Base-by-base conservation (phyloP, 2,797 vertebrate genomes). In the Kryptolebias ocellatus region DNA sequence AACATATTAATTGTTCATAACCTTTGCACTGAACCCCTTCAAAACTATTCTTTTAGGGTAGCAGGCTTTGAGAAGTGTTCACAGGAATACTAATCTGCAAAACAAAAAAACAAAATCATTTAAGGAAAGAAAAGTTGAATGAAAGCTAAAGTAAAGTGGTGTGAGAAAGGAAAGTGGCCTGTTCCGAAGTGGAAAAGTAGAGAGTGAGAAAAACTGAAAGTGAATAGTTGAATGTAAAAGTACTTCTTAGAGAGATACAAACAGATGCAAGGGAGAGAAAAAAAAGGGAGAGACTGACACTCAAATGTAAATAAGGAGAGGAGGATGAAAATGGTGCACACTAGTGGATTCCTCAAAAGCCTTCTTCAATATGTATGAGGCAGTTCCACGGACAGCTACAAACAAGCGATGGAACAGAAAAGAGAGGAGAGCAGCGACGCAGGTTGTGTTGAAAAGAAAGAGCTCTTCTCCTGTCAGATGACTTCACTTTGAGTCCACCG, bases 281-380 rank as follows among this genome's bases (percentile, higher is more conserved):
- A 78, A 64, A 76, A 70, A 53, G 58, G 54, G 53, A 47, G 74
- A 72, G 80, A 83, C 63, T 87, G 85, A 92, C 89, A 90, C 89
- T 87, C 81, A 61, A 83, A 87, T 87, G 84, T 90, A 91, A 90
- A 92, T 87, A 80, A 74, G 67, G 66, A 82, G 77, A 78, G 60
- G 67, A 83, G 85, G 82, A 90, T 81, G 72, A 84, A 79, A 90
- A 83, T 74, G 76, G 60, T 0, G 72, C 76, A 85, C 80, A 76
- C 83, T 83, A 82, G 84, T 70, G 77, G 84, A 87, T 87, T 89
- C 83, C 88, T 90, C 81, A 89, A 90, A 89, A 87, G 81, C 84
- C 79, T 86, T 42, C 84, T 92, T 92, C 89, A 91, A 84, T 91
- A 91, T 91, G 91, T 79, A 90, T 91, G 88, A 91, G 91, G 80